These are phyloP conservation scores for Athene noctua DNA, from an alignment of 2,113 vertebrate species.

Conservation along the genomic window DNA sequence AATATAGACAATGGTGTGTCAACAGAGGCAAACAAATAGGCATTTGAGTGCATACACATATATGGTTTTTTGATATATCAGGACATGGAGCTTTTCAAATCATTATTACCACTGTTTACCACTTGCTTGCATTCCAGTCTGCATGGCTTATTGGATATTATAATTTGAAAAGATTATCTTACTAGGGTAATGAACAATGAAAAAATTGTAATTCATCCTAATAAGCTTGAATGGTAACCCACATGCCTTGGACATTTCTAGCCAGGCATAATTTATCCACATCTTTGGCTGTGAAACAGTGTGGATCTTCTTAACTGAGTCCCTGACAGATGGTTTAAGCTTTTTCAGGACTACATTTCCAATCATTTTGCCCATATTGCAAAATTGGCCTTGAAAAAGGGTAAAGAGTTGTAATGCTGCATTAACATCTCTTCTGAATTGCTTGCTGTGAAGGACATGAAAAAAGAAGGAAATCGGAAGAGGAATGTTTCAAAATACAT, in stretches of 20 bases:
- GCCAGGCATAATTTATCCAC: constrained; percentile 78
- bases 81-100: neutral
- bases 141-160: constrained; percentile 46
- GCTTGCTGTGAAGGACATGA: constrained; percentile 76
- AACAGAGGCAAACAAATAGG: neutral
- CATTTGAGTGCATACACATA: neutral
- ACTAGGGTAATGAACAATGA: constrained; percentile 69
- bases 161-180: constrained; percentile 67
- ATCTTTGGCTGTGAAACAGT: constrained; percentile 78
- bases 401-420: constrained; percentile 78
- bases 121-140: constrained; percentile 24
- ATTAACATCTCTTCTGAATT: constrained; percentile 74
- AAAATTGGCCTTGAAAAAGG: constrained; percentile 84
- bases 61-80: neutral
- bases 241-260: constrained; percentile 71
- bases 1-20: neutral
- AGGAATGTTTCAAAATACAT: constrained; percentile 32
- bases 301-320: constrained; percentile 79
- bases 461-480: constrained; percentile 65
- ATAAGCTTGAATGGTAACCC: constrained; percentile 72
- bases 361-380: constrained; percentile 80
- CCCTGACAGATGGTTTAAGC: constrained; percentile 84
- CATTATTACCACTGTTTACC: constrained; percentile 13
- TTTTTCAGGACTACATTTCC: constrained; percentile 77
- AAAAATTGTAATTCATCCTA: constrained; percentile 71